phyloP scores from a whole-genome alignment of 2,888 invertebrate genomes.

The Phanerotoma sp. region DNA sequence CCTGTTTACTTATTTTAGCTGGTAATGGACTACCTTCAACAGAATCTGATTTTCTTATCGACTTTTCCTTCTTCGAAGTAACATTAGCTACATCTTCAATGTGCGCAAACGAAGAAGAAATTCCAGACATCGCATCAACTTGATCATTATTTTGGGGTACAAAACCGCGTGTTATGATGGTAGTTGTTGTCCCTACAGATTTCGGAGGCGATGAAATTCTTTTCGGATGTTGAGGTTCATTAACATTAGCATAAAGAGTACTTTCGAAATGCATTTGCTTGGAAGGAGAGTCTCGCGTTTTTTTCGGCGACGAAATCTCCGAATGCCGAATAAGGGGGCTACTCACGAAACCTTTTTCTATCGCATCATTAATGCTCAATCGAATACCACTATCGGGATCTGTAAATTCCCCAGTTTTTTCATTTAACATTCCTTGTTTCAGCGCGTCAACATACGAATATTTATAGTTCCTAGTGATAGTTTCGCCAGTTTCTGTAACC shows the following conservation, averaged over 20 bases:
- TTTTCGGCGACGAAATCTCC: conserved; percentile 36
- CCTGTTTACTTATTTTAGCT: conserved; percentile 16
- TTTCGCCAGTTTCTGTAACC: conserved; percentile 67
- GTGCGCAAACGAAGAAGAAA: conserved; percentile 9
- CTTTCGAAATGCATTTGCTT: conserved; percentile 43
- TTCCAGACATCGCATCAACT: neutral
- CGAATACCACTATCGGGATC: conserved; percentile 74
- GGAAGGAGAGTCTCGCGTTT: conserved; percentile 38
- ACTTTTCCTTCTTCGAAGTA: neutral
- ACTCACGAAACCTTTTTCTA: conserved; percentile 69
- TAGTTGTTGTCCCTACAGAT: conserved; percentile 47
- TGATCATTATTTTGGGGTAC: conserved; percentile 24
- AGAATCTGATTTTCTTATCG: neutral
- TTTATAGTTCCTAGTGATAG: conserved; percentile 59
- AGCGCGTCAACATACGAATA: conserved; percentile 80
- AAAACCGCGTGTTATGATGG: conserved; percentile 43
- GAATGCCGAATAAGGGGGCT: conserved; percentile 50
- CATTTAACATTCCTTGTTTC: conserved; percentile 76
- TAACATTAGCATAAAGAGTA: conserved; percentile 38
- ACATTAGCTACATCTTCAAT: neutral
- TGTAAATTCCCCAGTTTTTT: conserved; percentile 72
- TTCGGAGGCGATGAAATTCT: conserved; percentile 30
- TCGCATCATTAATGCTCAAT: conserved; percentile 75
- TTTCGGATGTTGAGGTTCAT: conserved; percentile 16
- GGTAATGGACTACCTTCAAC: conserved; percentile 16